These are phyloP conservation scores for Nanger granti DNA, from an alignment of 2,113 vertebrate genomes.

Conservation along the genomic window DNA sequence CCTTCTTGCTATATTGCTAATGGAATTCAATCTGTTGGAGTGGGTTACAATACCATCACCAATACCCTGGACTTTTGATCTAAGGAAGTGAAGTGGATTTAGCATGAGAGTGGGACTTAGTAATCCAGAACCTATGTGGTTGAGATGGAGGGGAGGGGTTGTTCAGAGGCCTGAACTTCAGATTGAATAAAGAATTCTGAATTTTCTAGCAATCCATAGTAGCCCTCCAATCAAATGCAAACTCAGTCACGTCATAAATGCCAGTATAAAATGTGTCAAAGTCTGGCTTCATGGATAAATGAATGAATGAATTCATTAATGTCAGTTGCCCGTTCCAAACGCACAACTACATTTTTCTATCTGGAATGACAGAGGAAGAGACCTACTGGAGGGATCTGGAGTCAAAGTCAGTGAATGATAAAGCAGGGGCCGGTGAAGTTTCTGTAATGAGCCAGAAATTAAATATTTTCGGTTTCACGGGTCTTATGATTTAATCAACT, in stretches of 20 bases:
- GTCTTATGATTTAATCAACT: neutral
- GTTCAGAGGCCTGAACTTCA: neutral
- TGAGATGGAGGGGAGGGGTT: neutral
- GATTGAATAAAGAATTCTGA: neutral
- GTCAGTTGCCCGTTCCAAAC: neutral
- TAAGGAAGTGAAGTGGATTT: neutral
- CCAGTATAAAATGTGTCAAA: neutral
- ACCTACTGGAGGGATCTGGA: neutral
- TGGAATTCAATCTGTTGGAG: constrained; percentile 28
- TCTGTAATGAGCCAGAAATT: neutral
- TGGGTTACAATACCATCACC: neutral
- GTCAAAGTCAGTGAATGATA: neutral
- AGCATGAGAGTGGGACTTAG: neutral
- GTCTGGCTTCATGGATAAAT: neutral
- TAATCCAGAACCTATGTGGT: neutral
- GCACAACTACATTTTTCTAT: neutral
- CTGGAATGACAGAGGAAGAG: neutral
- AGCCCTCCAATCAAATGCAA: neutral
- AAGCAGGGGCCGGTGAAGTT: neutral
- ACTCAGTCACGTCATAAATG: neutral
- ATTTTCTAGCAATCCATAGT: neutral
- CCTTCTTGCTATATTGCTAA: constrained; percentile 35
- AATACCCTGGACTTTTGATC: neutral
- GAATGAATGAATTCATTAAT: neutral
- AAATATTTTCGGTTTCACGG: neutral